Base-by-base conservation (phyloP, 2,113 vertebrate species). In the Trinectes maculatus region DNA sequence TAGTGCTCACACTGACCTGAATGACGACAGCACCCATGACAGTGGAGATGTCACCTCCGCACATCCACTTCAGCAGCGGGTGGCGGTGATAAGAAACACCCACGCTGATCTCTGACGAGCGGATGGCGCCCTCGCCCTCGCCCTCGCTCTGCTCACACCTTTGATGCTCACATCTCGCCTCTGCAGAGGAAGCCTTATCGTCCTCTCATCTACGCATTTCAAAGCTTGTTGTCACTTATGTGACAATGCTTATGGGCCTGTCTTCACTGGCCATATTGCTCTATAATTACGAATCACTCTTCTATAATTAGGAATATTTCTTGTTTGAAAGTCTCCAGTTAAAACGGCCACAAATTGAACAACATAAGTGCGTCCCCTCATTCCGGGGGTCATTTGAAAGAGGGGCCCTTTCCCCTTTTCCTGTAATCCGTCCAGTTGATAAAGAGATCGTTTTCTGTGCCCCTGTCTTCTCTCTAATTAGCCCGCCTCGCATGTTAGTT, bases 31-130 rank as follows among this genome's bases (percentile, higher is more conserved):
- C 18, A 16, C 39, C 16, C 15, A 40, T 3, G 39, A 18, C 6
- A 19, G n/a, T 1, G 5, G 26, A 51, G 47, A 11, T 31, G n/a
- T 37, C 37, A 21, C 33, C 22, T 77, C 36, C 0, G 5, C 13
- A 6, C 37, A 0, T 6, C 15, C 28, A 2, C 21, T 12, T 56
- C 28, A 42, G 34, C 1, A 2, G 53, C 8, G 28, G 2, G 36
- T 1, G 2, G 71, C 80, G 34, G 80, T 82, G 85, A 84, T 29
- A 83, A 78, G 39, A 68, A 74, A 81, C 85, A 71, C 87, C 80
- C 75, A 13, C 18, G 44, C 44, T 53, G 36, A 25, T 74, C 5
- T 57, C 25, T 44, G 59, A 57, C 18, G 13, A 49, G 6, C 13
- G 19, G 47, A 34, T 48, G 55, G 63, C 43, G 34, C 57, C 21